Evolutionary conservation across 1,140 invertebrate species (phyloP), one percentile per base, ranked within the genome.

Genomic region (Mya arenaria): DNA sequence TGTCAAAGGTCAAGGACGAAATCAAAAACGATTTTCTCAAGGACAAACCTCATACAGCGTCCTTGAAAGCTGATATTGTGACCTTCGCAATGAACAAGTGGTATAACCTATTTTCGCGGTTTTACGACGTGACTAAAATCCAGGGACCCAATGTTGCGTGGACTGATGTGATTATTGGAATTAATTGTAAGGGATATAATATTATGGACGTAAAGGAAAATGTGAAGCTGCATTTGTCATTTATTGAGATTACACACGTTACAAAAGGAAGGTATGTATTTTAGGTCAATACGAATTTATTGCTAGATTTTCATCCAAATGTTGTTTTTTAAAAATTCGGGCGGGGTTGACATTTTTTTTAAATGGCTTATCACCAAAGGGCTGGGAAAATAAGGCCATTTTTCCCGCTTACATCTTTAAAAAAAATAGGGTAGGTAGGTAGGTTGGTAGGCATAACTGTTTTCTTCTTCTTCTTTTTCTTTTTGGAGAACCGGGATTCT

Each of bases 101-200:
- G 83, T 81, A 73, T 37, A 83, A 85, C 32, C 30, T 84, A 39
- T 90, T 87, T 68, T 88, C 86, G 1, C 58, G 89, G 17, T 89
- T 84, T 75, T 88, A 88, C 65, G 87, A 90, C 60, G 79, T 71
- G 6, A 65, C 58, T 8, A 85, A 84, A 58, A 72, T 87, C 0
- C 60, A 68, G 8, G 84, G 83, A 4, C 74, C 83, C 8, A 74
- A 66, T 19, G 23, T 77, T 15, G 55, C 36, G 1, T 77, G 71
- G 52, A 79, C 56, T 58, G 55, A 86, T 41, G 83, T 88, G n/a
- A 87, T 90, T 13, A 60, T 90, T 8, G 90, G 86, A 15, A 56
- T 91, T 0, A 88, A 87, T 80, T 82, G 83, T 62, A 83, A 84
- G 52, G 90, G 90, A 0, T 55, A 89, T n/a, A 86, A 85, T 75